phyloP scores from a whole-genome alignment of 2,797 vertebrate species.

The Gephyroberyx darwinii region DNA sequence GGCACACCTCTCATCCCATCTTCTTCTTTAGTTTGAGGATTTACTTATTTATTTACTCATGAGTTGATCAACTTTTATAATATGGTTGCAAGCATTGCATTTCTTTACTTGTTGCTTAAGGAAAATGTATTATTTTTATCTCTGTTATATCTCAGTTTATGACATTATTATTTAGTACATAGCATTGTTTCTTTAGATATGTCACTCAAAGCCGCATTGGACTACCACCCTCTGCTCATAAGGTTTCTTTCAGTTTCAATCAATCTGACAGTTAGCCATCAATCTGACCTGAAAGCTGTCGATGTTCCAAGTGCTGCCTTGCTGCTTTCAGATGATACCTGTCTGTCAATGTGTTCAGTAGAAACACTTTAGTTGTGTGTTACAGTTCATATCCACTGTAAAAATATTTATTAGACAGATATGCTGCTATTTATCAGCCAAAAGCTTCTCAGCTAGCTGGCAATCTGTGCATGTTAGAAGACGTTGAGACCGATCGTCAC shows the following conservation, averaged over 20 bases:
- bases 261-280: constrained; percentile 1
- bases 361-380: constrained; percentile 28
- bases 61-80: not conserved
- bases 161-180: too few relatives aligned
- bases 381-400: constrained; percentile 4
- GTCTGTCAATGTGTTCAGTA: constrained; percentile 29
- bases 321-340: constrained; percentile 30
- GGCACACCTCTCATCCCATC: not conserved
- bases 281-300: not conserved
- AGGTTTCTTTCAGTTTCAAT: constrained; percentile 1
- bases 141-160: too few relatives aligned
- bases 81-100: too few relatives aligned
- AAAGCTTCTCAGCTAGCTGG: constrained; percentile 15
- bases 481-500: constrained; percentile 31
- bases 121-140: too few relatives aligned
- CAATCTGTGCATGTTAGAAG: constrained; percentile 19
- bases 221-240: too few relatives aligned
- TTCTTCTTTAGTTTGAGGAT: not conserved
- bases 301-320: constrained; percentile 11
- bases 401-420: constrained; percentile 51
- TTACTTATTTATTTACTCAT: not conserved
- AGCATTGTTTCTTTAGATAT: too few relatives aligned
- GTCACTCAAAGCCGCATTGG: too few relatives aligned
- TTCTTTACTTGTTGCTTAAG: too few relatives aligned
- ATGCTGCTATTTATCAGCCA: constrained; percentile 13